Base-by-base conservation (phyloP, 92 coral and sea anemone species). In the Epizoanthus illoricatus region DNA sequence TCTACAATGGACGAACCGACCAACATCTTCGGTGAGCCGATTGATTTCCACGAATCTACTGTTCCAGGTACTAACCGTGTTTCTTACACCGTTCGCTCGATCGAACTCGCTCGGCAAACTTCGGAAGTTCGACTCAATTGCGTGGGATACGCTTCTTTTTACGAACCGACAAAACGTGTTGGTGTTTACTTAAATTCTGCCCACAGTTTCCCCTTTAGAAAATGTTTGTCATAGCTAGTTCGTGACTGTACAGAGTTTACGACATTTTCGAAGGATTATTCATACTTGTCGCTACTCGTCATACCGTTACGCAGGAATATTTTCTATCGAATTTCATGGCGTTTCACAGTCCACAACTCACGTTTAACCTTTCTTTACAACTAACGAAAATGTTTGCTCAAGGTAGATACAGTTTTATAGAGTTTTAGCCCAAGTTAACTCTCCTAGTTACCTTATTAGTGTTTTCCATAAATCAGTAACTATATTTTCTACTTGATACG, bases 11-110 rank as follows among this genome's bases (percentile, higher is more conserved):
- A 94, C 76, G 98, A 94, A 72, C 98, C 98, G 17, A 92, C 97
- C 39, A 92, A 90, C 80, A 94, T 94, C 81, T 96, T 96, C 82
- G 97, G 97, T 93, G 97, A 93, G 90, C 97, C 97, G 92, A 93
- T 96, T 70, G 99, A 93, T 90, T 93, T 94, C 89, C 97, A 92
- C 97, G 97, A 93, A 61, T 71, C 97, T 59, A 81, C 86, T 33
- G 97, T 93, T 83, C 88, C 98, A 95, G 99, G 99, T 96, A 96
- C 88, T 89, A 85, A 72, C 5, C 64, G 79, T 18, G 60, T 40
- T 73, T 60, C 80, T 43, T 60, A 80, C 82, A 74, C 86, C 73
- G 76, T 61, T 70, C 86, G 87, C 71, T 3, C 70, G 64, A 59
- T 57, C 67, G 75, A 75, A 64, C 66, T 78, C 84, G 80, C 68